These are phyloP conservation scores for Drosophila meridionalis DNA, from an alignment of 2,888 invertebrate species.

Conservation along the genomic window DNA sequence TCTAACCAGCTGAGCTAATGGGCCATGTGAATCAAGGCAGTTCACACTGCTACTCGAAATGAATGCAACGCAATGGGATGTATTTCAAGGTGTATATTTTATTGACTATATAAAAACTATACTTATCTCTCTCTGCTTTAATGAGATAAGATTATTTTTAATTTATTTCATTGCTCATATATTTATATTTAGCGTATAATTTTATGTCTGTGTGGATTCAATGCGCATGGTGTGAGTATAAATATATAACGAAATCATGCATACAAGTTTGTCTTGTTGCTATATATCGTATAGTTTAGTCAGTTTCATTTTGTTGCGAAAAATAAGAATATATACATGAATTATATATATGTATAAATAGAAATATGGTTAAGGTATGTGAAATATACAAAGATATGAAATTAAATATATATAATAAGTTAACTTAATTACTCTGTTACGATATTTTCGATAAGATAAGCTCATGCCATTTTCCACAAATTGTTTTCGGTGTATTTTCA, in stretches of 20 bases:
- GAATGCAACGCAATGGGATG: not conserved
- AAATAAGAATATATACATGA: not conserved
- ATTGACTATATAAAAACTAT: constrained; percentile 1
- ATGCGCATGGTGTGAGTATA: not conserved
- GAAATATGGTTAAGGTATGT: not conserved
- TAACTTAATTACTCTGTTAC: not conserved
- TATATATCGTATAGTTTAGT: not conserved
- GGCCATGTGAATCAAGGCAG: constrained; percentile 60
- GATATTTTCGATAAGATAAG: not conserved
- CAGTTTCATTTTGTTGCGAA: not conserved
- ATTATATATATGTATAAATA: not conserved
- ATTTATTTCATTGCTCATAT: not conserved
- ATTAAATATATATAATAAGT: not conserved
- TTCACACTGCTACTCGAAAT: constrained; percentile 5
- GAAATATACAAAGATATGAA: not conserved
- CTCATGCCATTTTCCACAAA: not conserved
- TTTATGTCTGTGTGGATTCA: not conserved
- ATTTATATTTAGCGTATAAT: not conserved
- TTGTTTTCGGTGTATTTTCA: constrained; percentile 3
- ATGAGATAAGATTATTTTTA: constrained; percentile 19
- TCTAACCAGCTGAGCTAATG: constrained; percentile 86
- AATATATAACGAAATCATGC: not conserved
- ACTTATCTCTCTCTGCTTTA: not conserved
- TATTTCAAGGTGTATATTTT: not conserved
- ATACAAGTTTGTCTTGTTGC: not conserved